phyloP scores from a whole-genome alignment of 2,797 vertebrate genomes.

The Mormyrops attenuatus region DNA sequence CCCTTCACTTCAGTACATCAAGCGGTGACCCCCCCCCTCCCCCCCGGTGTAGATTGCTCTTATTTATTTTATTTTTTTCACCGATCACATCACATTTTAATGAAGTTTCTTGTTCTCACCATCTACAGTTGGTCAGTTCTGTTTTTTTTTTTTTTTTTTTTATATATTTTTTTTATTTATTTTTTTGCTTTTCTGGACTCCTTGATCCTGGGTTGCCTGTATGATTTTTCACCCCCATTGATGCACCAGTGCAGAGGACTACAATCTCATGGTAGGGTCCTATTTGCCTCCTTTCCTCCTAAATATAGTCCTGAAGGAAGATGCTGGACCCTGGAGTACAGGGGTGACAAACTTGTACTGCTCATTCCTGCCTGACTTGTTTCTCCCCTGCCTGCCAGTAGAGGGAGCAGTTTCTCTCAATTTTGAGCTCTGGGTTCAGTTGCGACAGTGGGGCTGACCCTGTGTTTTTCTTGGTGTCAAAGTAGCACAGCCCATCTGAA shows the following conservation, averaged over 20 bases:
- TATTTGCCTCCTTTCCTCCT: background rate
- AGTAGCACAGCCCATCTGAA: background rate
- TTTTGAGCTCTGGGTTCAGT: background rate
- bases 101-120: constrained; percentile 16
- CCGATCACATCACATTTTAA: constrained; percentile 31
- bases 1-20: constrained; percentile 49
- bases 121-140: background rate
- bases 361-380: constrained; percentile 5
- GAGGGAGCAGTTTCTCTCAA: constrained; percentile 29
- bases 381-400: constrained; percentile 30
- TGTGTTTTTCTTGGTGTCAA: background rate
- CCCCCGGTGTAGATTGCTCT: too few relatives aligned
- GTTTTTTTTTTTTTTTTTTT: background rate
- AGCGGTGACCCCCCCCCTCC: constrained; percentile 26
- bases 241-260: background rate
- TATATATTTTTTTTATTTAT: too few relatives aligned
- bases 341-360: background rate
- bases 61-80: too few relatives aligned
- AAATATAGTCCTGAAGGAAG: background rate
- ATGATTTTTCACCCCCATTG: background rate
- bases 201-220: background rate
- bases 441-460: background rate
- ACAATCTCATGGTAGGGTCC: background rate
- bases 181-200: background rate
- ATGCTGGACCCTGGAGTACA: background rate